Conservation (phyloP, 2,113 vertebrate genomes). For the Odocoileus virginianus region DNA sequence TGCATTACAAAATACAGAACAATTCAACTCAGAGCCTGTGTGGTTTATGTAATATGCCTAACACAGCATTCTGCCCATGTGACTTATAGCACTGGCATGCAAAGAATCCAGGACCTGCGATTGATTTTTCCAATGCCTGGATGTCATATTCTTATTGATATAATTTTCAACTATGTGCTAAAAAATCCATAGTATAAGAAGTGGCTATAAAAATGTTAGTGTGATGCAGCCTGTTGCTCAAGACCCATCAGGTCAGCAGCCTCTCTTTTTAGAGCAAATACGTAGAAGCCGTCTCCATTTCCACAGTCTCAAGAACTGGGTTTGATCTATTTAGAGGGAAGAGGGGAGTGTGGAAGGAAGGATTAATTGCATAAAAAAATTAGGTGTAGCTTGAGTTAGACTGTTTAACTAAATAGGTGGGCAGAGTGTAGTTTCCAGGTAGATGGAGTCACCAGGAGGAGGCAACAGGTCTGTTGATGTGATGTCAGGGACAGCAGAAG, state of each 20-base stretch:
- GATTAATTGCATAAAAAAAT: neutral
- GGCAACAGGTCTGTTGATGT: neutral
- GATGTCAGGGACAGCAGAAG: neutral
- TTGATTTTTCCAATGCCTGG: conserved; percentile 2
- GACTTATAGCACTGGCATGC: neutral
- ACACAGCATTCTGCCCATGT: neutral
- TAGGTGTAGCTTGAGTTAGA: neutral
- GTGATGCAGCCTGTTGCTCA: neutral
- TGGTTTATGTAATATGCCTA: neutral
- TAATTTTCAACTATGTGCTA: conserved; percentile 2
- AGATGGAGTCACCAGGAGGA: neutral
- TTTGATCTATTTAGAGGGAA: too few relatives aligned
- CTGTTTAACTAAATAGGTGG: neutral
- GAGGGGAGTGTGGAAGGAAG: rapidly evolving
- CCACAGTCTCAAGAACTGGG: neutral
- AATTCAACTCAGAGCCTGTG: neutral
- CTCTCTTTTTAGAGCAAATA: neutral
- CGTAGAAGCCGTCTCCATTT: neutral
- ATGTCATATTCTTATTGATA: conserved; percentile 29
- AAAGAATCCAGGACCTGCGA: neutral
- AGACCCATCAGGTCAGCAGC: neutral
- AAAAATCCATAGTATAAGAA: neutral
- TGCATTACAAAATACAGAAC: neutral
- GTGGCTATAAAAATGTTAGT: conserved; percentile 34
- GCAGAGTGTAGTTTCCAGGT: neutral